Evolutionary conservation across 2,797 vertebrate genomes (phyloP), one percentile per base, ranked within the genome.

Genomic region (Cyprinella venusta): DNA sequence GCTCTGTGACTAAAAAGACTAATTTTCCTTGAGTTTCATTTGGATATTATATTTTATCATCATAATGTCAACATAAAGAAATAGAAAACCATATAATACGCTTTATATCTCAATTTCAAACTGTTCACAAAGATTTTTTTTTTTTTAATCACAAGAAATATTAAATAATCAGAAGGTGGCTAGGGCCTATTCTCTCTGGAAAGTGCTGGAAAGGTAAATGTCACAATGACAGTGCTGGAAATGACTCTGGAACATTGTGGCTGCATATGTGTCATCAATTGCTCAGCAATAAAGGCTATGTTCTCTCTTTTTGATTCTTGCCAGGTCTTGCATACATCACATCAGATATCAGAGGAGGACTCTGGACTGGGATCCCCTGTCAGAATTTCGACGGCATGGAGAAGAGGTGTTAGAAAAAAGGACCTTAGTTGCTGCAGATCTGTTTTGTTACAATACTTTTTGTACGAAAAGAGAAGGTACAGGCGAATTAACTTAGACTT

Each of bases 211-310:
- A 71, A 50, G 26, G 40, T 71, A 63, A 8, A 36, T n/a, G 69
- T 81, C 80, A 81, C 59, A 52, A 50, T 81, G 80, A 64, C 69
- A 24, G 15, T 50, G 56, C 42, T 21, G 13, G 48, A 36, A 72
- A 33, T 56, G n/a, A 38, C 10, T 61, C 67, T 24, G 21, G 40
- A 81, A 81, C 26, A 36, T 71, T 21, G 30, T 61, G 52, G 5
- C 61, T 78, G 6, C 5, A 18, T 40, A n/a, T 59, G 52, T 71
- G 63, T 79, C 64, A 63, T 69, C 50, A 4, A 1, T 30, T 19
- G 2, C n/a, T 56, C 16, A 24, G 2, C 3, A 56, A 56, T n/a
- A 24, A 36, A 19, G 13, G 16, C 16, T 56, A 36, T 21, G 38
- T 45, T 26, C 54, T 68, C 59, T 48, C 42, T 65, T n/a, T 36